These are phyloP conservation scores for Catocala nupta DNA, from an alignment of 2,888 invertebrate genomes.

Conservation along the genomic window DNA sequence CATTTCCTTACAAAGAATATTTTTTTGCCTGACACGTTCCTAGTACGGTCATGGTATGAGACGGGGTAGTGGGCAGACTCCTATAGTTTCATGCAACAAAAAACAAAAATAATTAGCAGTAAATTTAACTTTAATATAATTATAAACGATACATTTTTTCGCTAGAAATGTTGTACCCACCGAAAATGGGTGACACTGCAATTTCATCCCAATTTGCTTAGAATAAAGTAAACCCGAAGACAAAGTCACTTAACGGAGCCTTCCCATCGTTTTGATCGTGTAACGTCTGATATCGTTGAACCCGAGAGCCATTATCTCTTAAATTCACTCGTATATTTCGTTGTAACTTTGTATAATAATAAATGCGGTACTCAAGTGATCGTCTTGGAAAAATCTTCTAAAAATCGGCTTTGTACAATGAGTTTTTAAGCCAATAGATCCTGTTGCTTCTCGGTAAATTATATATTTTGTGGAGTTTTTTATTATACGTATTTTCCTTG, in stretches of 20 bases:
- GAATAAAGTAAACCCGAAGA: not conserved
- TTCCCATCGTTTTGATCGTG: not conserved
- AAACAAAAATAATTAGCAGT: no score
- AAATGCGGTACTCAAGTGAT: constrained; percentile 19
- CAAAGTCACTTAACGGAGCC: not conserved
- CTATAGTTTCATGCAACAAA: no score
- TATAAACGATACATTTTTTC: not conserved
- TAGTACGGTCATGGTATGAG: no score
- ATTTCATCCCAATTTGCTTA: no score
- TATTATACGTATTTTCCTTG: no score
- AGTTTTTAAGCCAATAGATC: constrained; percentile 35
- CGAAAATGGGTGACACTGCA: no score
- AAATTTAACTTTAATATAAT: no score
- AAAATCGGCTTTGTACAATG: constrained; percentile 34
- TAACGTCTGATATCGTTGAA: not conserved
- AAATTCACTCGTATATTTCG: constrained; percentile 2
- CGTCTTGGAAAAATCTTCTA: constrained; percentile 17
- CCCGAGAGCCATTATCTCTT: constrained; percentile 1
- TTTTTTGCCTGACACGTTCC: no score
- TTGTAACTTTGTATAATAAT: constrained; percentile 8
- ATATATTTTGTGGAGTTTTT: no score
- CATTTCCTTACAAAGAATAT: no score
- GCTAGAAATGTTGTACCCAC: not conserved
- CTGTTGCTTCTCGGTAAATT: not conserved
- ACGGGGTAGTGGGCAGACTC: no score